Conservation (phyloP, 2,888 invertebrate genomes). For the Tuta absoluta region DNA sequence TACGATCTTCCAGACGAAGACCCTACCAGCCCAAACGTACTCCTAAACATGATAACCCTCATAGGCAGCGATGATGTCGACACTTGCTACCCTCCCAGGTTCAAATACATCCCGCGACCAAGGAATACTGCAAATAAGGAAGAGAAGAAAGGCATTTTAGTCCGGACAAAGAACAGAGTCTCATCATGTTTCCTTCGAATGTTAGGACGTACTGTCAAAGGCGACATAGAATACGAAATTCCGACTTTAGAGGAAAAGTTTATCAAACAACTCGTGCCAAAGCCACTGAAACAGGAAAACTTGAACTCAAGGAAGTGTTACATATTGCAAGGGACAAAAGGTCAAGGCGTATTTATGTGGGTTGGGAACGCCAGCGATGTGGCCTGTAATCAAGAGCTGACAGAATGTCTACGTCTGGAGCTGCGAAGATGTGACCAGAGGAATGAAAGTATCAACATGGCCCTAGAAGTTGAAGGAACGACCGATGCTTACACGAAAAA, state of each 20-base stretch:
- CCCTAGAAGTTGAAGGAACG: background rate
- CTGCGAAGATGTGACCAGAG: background rate
- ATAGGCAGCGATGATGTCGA: conserved; percentile 14
- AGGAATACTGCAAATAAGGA: background rate
- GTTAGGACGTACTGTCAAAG: background rate
- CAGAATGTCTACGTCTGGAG: conserved; percentile 1
- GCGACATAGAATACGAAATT: background rate
- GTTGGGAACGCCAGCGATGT: conserved; percentile 3
- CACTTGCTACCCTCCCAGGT: conserved; percentile 17
- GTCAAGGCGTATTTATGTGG: conserved; percentile 8
- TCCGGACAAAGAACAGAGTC: conserved; percentile 4
- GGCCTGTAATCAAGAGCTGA: background rate
- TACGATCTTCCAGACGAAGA: conserved; percentile 14
- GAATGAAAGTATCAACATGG: background rate
- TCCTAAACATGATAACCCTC: background rate
- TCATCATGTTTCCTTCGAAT: background rate
- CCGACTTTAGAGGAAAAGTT: conserved; percentile 21
- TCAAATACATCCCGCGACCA: conserved; percentile 14
- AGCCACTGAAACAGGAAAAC: background rate
- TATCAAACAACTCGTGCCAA: background rate
- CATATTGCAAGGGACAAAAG: background rate
- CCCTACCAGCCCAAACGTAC: background rate
- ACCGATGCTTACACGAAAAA: conserved; percentile 11
- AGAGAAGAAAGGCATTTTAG: conserved; percentile 8
- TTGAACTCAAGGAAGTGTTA: conserved; percentile 15